Evolutionary conservation across 2,113 vertebrate genomes (phyloP), one percentile per base, ranked within the genome.

Genomic region (Neogale vison): DNA sequence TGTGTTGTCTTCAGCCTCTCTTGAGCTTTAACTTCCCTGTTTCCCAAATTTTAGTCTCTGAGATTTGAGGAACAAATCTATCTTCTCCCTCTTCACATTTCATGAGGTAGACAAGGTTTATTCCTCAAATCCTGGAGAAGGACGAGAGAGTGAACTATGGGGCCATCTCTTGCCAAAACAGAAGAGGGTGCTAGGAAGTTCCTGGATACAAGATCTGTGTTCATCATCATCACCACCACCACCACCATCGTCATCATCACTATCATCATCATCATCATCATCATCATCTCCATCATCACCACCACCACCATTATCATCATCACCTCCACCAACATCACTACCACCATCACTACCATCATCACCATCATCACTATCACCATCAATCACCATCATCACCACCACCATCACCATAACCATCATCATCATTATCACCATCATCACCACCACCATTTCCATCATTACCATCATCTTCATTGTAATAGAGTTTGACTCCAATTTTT

Each of bases 11-110:
- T 36, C 52, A 71, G 31, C 21, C 61, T 59, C 59, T 57, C 39
- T 50, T 36, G 8, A 77, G 15, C 24, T 69, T n/a, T 21, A 3
- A 5, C 39, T 59, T 55, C 29, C 34, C 39, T n/a, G 1, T 0
- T 1, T 29, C 26, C 4, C 21, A 4, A 2, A 4, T 61, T 50
- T 57, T 57, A 39, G 59, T 42, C n/a, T 61, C 79, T 89, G 85
- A 39, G 11, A 50, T 59, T n/a, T 93, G 34, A 77, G n/a, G 50
- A 59, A 50, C 14, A 42, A 77, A 52, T 59, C 69, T 77, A 24
- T 76, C 18, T 59, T 14, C 42, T 26, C 47, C 14, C 42, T 13
- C 13, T 89, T 47, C 24, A 42, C 15, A 39, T 77, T 55, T 26
- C 47, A 42, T 7, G 57, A 59, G 36, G 6, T 50, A 69, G 34